These are phyloP conservation scores for Lutjanus argentimaculatus DNA, from an alignment of 2,797 vertebrate genomes.

Conservation along the genomic window DNA sequence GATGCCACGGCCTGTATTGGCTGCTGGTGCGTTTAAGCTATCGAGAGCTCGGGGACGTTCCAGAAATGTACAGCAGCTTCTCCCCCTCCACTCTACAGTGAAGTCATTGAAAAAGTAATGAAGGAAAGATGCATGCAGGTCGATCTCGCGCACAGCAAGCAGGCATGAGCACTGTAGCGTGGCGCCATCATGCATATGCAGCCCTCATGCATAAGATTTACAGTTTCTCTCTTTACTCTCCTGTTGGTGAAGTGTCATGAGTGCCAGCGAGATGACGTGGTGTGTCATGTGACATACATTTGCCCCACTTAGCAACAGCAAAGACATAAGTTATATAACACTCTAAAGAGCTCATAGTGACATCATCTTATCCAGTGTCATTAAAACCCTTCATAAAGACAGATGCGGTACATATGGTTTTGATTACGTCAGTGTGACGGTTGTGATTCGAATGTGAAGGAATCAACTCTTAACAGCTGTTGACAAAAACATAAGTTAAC, in stretches of 20 bases:
- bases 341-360: constrained; percentile 27
- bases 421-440: too few relatives aligned
- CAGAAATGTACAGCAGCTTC: constrained; percentile 9
- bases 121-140: constrained; percentile 46
- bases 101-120: constrained; percentile 65
- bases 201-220: constrained; percentile 31
- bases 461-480: too few relatives aligned
- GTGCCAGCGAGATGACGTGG: background rate
- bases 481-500: too few relatives aligned
- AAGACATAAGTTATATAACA: constrained; percentile 28
- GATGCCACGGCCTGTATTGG: constrained; percentile 1
- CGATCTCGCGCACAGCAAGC: constrained; percentile 18
- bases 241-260: constrained; percentile 16
- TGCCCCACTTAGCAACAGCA: constrained; percentile 47
- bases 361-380: constrained; percentile 18
- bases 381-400: constrained; percentile 9
- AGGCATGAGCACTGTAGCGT: constrained; percentile 23
- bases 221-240: constrained; percentile 1
- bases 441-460: too few relatives aligned
- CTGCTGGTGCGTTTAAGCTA: constrained; percentile 25
- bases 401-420: background rate
- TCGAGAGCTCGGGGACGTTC: constrained; percentile 13
- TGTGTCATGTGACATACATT: constrained; percentile 31
- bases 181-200: constrained; percentile 27
- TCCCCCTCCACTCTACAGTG: constrained; percentile 13